phyloP scores from a whole-genome alignment of 2,797 vertebrate genomes.

The Artibeus jamaicensis region DNA sequence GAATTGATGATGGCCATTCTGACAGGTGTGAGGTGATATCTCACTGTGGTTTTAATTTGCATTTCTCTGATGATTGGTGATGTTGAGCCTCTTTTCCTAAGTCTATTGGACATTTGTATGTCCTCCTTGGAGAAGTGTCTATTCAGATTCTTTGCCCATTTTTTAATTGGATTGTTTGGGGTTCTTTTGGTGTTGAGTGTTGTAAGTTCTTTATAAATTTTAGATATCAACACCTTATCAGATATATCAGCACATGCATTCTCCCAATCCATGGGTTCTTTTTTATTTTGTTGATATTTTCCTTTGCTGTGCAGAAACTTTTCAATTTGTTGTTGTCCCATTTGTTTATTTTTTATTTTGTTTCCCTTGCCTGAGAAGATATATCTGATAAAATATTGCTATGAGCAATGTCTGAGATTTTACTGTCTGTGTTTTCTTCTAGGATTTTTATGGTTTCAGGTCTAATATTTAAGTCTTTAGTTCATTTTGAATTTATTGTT shows the following conservation, averaged over 20 bases:
- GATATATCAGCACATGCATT: not conserved
- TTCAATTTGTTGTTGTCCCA: not conserved
- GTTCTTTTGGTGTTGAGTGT: too few species aligned
- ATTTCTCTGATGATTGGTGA: too few species aligned
- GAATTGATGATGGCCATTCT: too few species aligned
- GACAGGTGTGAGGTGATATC: too few species aligned
- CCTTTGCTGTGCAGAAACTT: not conserved
- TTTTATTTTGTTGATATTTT: not conserved
- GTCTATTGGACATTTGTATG: too few species aligned
- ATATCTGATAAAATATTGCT: not conserved
- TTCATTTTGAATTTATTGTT: not conserved
- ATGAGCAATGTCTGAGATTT: not conserved
- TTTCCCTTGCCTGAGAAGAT: not conserved
- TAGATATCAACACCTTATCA: too few species aligned
- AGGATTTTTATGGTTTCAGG: not conserved
- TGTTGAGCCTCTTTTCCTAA: too few species aligned
- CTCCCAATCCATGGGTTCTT: not conserved
- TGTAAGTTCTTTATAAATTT: too few species aligned
- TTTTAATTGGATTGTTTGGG: too few species aligned
- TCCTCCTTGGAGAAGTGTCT: too few species aligned
- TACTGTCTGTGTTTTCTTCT: not conserved
- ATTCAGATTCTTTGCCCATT: too few species aligned
- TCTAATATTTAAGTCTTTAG: not conserved
- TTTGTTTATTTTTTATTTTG: not conserved
- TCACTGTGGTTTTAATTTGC: too few species aligned